phyloP scores from a whole-genome alignment of 2,888 invertebrate genomes.

The Tridacna crocea region DNA sequence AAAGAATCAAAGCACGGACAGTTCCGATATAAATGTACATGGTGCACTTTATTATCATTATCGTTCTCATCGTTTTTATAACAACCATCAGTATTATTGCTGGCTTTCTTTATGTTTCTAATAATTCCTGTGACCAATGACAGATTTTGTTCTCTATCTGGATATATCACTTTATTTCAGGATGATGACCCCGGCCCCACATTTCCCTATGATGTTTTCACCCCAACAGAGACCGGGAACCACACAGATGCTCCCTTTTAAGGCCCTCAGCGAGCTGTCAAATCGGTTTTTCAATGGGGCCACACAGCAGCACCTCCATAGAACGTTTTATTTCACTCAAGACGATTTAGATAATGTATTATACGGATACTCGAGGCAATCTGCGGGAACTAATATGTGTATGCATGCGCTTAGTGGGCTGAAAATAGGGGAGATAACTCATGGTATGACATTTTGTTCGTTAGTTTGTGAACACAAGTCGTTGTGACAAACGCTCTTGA shows the following conservation, averaged over 20 bases:
- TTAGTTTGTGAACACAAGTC: too few species aligned
- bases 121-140: too few species aligned
- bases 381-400: conserved; percentile 52
- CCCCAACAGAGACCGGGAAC: conserved; percentile 38
- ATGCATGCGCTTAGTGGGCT: conserved; percentile 76
- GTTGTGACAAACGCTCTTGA: too few species aligned
- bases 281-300: conserved; percentile 66
- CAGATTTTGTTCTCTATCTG: too few species aligned
- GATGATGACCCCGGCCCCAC: conserved; percentile 45
- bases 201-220: conserved; percentile 35
- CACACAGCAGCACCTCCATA: conserved; percentile 58
- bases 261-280: conserved; percentile 70
- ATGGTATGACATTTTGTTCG: conserved; percentile 54
- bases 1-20: too few species aligned
- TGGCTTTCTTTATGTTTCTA: too few species aligned
- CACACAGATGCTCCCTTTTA: conserved; percentile 60
- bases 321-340: conserved; percentile 59
- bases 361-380: conserved; percentile 70
- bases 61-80: too few species aligned
- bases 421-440: conserved; percentile 70
- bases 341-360: conserved; percentile 75
- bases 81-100: too few species aligned
- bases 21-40: too few species aligned
- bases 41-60: too few species aligned
- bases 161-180: conserved; percentile 40